A percentile compares a stretch with the other conserved stretches of the same genome.
These are phyloP conservation scores for Neolamprologus hecqui DNA, from an alignment of 2,113 vertebrate species.

Conservation along the genomic window DNA sequence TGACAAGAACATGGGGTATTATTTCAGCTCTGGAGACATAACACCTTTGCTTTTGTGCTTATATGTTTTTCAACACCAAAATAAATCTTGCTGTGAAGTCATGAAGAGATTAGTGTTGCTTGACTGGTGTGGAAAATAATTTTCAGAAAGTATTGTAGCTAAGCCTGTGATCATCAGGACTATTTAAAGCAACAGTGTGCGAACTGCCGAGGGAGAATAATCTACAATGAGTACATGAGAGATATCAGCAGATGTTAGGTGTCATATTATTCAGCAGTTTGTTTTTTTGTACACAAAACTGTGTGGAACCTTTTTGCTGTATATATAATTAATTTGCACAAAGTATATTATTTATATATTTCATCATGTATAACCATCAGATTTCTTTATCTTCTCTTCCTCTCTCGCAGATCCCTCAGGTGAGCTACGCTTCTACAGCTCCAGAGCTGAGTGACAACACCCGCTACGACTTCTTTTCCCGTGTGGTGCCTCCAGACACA, in stretches of 20 bases:
- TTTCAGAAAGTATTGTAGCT: neutral
- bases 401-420: slow-evolving; percentile 84
- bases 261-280: neutral
- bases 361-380: neutral
- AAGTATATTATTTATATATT: neutral
- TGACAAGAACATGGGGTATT: neutral
- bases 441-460: slow-evolving; percentile 94
- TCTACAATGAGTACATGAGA: neutral
- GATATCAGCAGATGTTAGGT: slow-evolving; percentile 26
- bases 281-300: neutral
- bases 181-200: slow-evolving; percentile 27
- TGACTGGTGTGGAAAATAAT: slow-evolving; percentile 25
- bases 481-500: slow-evolving; percentile 90
- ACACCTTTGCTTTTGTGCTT: neutral
- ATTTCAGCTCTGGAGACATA: neutral
- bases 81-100: slow-evolving; percentile 5
- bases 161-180: slow-evolving; percentile 12
- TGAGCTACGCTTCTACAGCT: slow-evolving; percentile 94
- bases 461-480: slow-evolving; percentile 95
- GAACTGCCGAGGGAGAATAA: neutral
- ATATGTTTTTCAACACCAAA: neutral
- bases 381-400: neutral
- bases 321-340: neutral
- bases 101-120: slow-evolving; percentile 13
- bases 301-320: neutral